Evolutionary conservation across 2,113 vertebrate species (phyloP).

Genomic region (Etia nguti): DNA sequence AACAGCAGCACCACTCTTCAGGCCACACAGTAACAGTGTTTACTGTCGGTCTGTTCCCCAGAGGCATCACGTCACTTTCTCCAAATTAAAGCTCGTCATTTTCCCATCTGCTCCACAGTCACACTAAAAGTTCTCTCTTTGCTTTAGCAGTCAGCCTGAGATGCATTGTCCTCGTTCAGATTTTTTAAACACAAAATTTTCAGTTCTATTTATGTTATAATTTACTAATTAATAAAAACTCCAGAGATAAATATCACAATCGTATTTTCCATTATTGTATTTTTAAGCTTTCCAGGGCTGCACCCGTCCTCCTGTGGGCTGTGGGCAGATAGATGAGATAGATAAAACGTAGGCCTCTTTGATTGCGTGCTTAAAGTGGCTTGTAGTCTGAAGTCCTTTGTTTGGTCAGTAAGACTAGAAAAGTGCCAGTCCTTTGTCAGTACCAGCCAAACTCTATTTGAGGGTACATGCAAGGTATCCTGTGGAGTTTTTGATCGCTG

Average conservation of each 20-base stretch:
- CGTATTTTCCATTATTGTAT: neutral
- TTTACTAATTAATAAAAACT: neutral
- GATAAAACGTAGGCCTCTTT: neutral
- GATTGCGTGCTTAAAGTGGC: neutral
- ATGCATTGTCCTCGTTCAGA: neutral
- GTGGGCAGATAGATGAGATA: neutral
- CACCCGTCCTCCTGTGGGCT: neutral
- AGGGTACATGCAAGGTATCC: neutral
- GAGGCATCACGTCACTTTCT: conserved; percentile 16
- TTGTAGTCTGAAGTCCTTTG: neutral
- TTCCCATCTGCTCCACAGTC: neutral
- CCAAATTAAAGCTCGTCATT: conserved; percentile 8
- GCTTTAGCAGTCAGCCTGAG: neutral
- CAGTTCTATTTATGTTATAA: neutral
- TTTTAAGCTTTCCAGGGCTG: neutral
- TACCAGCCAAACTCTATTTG: neutral
- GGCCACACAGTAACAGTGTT: conserved; percentile 26
- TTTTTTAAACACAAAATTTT: neutral
- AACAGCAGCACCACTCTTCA: neutral
- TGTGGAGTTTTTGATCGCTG: neutral
- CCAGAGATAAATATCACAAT: neutral
- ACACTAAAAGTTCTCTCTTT: neutral
- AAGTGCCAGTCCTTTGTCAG: neutral
- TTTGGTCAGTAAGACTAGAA: neutral
- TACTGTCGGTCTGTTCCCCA: conserved; percentile 11